Evolutionary conservation across 2,888 invertebrate species (phyloP), one percentile per base, ranked within the genome.

Genomic region (Oxyteleia sp.): DNA sequence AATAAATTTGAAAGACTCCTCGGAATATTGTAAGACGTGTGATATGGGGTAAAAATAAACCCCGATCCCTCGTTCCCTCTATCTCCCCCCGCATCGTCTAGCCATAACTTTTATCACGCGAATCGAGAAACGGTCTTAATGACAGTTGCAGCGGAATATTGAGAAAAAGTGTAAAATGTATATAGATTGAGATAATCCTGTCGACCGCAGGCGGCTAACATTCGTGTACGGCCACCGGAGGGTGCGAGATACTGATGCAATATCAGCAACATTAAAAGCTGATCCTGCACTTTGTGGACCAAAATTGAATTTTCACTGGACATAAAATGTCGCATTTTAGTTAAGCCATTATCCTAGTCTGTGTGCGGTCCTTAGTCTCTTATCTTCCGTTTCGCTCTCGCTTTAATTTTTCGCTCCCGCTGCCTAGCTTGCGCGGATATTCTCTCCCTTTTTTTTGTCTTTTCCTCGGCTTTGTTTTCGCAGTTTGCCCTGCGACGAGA

Each of bases 291-390:
- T 89, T 89, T 88, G 88, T 82, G 80, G 64, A 84, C 79, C 85
- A 84, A 88, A 89, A 89, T 90, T 88, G 87, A 90, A 88, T 90
- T 88, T 88, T 84, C 84, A 79, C 84, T 69, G 75, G 86, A 83
- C 87, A 87, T 88, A 87, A 88, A 90, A 88, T 85, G 87, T 88
- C 87, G 86, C 87, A n/a, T n/a, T n/a, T n/a, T n/a, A n/a, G n/a
- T n/a, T n/a, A n/a, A n/a, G n/a, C n/a, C n/a, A n/a, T n/a, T n/a
- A n/a, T n/a, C n/a, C n/a, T n/a, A n/a, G n/a, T n/a, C n/a, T n/a
- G n/a, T n/a, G n/a, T n/a, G n/a, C n/a, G n/a, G n/a, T n/a, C n/a
- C n/a, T n/a, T n/a, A n/a, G n/a, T n/a, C n/a, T n/a, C n/a, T n/a
- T n/a, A n/a, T n/a, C n/a, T n/a, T n/a, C n/a, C n/a, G n/a, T n/a